phyloP scores from a whole-genome alignment of 2,888 invertebrate genomes.

The Acleris holmiana region DNA sequence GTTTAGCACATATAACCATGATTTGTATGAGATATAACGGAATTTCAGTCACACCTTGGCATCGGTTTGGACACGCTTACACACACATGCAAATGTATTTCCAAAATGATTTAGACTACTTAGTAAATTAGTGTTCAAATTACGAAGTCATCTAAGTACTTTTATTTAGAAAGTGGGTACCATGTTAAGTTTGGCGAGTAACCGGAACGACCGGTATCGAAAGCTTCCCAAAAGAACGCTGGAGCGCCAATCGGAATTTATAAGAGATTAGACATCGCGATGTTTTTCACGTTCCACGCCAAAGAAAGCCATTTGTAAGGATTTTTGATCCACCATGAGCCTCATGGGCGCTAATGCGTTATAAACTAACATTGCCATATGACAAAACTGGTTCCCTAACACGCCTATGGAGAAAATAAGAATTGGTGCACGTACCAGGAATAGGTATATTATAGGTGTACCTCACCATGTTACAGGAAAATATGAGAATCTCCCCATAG shows the following conservation, averaged over 20 bases:
- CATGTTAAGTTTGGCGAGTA: conserved; percentile 8
- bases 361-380: not conserved
- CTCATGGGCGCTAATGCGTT: too few relatives aligned
- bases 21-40: too few relatives aligned
- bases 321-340: too few relatives aligned
- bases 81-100: too few relatives aligned
- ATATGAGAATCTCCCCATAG: too few relatives aligned
- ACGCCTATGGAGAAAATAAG: not conserved
- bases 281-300: not conserved
- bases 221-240: conserved; percentile 37
- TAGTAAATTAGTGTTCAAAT: too few relatives aligned
- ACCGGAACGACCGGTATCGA: conserved; percentile 41
- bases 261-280: conserved; percentile 17
- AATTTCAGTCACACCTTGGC: too few relatives aligned
- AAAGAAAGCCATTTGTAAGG: too few relatives aligned
- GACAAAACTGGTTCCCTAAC: conserved; percentile 8
- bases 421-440: too few relatives aligned
- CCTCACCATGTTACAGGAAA: not conserved
- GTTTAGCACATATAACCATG: too few relatives aligned
- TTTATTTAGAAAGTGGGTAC: conserved; percentile 27
- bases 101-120: too few relatives aligned
- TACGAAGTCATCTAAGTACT: conserved; percentile 2
- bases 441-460: not conserved
- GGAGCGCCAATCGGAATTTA: conserved; percentile 32
- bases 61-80: too few relatives aligned